Conservation (phyloP, 2,113 vertebrate genomes). For the Xiphophorus couchianus region DNA sequence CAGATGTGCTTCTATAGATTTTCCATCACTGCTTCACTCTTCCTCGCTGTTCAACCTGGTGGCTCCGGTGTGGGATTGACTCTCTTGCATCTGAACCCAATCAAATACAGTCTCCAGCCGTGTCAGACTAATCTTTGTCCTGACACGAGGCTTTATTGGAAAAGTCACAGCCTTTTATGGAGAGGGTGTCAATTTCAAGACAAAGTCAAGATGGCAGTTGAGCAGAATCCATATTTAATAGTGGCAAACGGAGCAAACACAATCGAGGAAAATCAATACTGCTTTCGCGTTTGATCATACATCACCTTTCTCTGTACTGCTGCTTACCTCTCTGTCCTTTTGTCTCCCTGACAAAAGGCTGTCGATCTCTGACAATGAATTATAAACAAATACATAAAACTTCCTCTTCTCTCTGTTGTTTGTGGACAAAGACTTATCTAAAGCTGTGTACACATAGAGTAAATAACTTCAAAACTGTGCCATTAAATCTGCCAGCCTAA, state of each 20-base stretch:
- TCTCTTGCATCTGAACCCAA: constrained; percentile 46
- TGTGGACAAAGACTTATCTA: constrained; percentile 27
- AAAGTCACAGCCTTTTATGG: constrained; percentile 71
- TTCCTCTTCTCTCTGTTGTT: constrained; percentile 23
- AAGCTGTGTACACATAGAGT: constrained; percentile 8
- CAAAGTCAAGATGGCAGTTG: constrained; percentile 70
- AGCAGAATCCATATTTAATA: constrained; percentile 80
- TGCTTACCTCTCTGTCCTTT: constrained; percentile 64
- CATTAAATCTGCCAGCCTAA: constrained; percentile 26
- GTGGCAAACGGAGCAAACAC: constrained; percentile 78
- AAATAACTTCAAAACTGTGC: constrained; percentile 16
- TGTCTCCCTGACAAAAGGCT: constrained; percentile 44
- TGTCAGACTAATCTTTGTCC: constrained; percentile 57
- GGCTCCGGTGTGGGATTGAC: constrained; percentile 24
- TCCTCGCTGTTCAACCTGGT: constrained; percentile 29
- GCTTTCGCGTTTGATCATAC: constrained; percentile 77
- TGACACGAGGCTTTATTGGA: constrained; percentile 69
- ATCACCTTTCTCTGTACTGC: constrained; percentile 66
- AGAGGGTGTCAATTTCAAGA: constrained; percentile 76
- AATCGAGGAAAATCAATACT: constrained; percentile 79
- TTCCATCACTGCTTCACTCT: neutral
- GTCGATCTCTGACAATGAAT: constrained; percentile 23
- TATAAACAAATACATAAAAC: constrained; percentile 45
- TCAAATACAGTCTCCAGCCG: constrained; percentile 43
- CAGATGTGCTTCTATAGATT: neutral